Evolutionary conservation across 2,797 vertebrate genomes (phyloP), one percentile per base, ranked within the genome.

Genomic region (Sternotherus odoratus): DNA sequence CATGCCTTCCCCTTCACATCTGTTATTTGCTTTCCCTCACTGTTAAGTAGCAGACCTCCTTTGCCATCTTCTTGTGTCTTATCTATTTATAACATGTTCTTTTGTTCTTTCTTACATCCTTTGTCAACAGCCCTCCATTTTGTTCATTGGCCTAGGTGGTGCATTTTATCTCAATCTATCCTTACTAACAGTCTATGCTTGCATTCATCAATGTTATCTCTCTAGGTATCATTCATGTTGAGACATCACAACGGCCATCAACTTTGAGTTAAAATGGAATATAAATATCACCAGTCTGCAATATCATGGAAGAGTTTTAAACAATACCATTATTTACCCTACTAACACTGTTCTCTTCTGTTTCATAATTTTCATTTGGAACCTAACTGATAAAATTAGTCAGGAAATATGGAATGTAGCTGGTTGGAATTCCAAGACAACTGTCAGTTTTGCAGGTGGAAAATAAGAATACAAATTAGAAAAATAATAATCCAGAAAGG

Each of bases 221-320:
- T 66, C 63, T 10, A 75, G 36, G 80, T 93, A 86, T 92, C 60
- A 94, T 85, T 94, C 83, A 88, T 88, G 95, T 69, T 13, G 79
- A 79, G 78, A 82, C 69, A 91, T 94, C 63, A 91, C 91, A 81
- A 3, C 80, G 87, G 86, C 92, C 88, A 63, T 93, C 92, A 95
- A 92, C 63, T 89, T 83, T 91, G 50, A 91, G 91, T 91, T 84
- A 53, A 89, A 93, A 83, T 4, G 82, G 75, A 86, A 77, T 81
- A 43, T 48, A 84, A n/a, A 85, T 21, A 2, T 63, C 82, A 89
- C 80, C 85, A n/a, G 63, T 33, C 39, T 57, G 24, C 69, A 56
- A 63, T 46, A 72, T 54, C 11, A 95, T 72, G n/a, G 90, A 85
- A 87, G 49, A 17, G n/a, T 86, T 90, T 90, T 57, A 87, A 91